These are phyloP conservation scores for Caenorhabditis parvicauda DNA, from an alignment of 2,888 invertebrate species.

Conservation along the genomic window DNA sequence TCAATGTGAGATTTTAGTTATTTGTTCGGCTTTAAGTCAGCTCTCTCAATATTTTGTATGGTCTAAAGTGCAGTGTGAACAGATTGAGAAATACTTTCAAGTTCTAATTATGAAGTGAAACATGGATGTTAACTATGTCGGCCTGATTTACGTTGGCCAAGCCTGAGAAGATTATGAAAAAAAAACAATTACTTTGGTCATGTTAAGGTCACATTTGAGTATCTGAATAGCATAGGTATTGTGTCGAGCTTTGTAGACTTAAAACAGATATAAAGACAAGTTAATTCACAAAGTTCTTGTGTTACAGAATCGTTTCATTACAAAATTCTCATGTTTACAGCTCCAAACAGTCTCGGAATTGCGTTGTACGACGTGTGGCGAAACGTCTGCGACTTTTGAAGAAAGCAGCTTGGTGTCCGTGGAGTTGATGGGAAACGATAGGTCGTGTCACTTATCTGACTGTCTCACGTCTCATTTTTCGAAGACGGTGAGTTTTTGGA, in stretches of 20 bases:
- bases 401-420: conserved; percentile 31
- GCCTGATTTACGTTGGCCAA: no score
- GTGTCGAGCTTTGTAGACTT: no score
- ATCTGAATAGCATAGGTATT: no score
- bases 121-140: no score
- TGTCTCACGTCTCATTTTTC: conserved; percentile 37
- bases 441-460: conserved; percentile 14
- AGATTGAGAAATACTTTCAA: no score
- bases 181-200: no score
- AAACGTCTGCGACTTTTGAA: conserved; percentile 52
- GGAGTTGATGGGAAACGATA: conserved; percentile 12
- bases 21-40: neutral
- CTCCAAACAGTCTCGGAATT: conserved; percentile 46
- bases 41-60: neutral
- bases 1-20: conserved; percentile 45
- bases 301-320: neutral
- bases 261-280: no score
- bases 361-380: conserved; percentile 37
- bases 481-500: conserved; percentile 9
- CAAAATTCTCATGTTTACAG: conserved; percentile 26
- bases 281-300: neutral
- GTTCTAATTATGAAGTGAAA: no score
- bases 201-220: no score
- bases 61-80: no score
- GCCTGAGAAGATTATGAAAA: no score